Base-by-base conservation (phyloP, 2,888 invertebrate genomes). In the Yponomeuta evonymella region DNA sequence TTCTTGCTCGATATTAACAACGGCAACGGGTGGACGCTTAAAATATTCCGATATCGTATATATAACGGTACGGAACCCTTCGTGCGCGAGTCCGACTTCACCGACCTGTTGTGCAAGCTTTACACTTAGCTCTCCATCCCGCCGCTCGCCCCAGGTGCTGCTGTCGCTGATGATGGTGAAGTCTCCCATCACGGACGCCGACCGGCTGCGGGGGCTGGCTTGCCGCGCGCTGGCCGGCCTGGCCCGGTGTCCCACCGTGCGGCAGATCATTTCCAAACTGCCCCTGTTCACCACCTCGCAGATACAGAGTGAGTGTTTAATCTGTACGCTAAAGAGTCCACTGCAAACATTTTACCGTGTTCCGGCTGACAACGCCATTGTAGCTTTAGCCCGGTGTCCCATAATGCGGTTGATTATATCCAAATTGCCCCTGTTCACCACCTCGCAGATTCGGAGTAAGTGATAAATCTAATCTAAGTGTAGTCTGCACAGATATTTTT, bases 131-230 rank as follows among this genome's bases (percentile, higher is more conserved):
- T 23, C 15, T n/a, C 3, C 23, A 62, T 29, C n/a, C 4, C 29
- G 1, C 9, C 43, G 6, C 43, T 43, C 1, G 36, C 2, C 75
- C 2, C 81, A 96, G 96, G 95, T 97, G 69, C 90, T 99, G 65
- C 90, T 98, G 15, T 96, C 97, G 71, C 92, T 98, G 73, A 96
- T 99, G 95, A 96, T 96, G 90, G 95, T 96, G 15, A 98, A 98
- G 89, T 96, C 96, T 0, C 99, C 99, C 0, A 97, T 99, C 71
- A 98, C 98, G 1, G 99, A 99, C 91, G 99, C 99, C 23, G 99
- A 99, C 88, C 95, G 96, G 63, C 96, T 99, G 77, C 94, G 99
- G 70, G 97, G 98, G 4, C 93, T 99, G 78, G 98, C 99, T 0
- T 99, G 99, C 83, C 94, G 96, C 76, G 98, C 98, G 5, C 91